A percentile compares a stretch with the other conserved stretches of the same genome.
phyloP scores from a whole-genome alignment of 2,797 vertebrate species.

The Coracias cyanogaster region DNA sequence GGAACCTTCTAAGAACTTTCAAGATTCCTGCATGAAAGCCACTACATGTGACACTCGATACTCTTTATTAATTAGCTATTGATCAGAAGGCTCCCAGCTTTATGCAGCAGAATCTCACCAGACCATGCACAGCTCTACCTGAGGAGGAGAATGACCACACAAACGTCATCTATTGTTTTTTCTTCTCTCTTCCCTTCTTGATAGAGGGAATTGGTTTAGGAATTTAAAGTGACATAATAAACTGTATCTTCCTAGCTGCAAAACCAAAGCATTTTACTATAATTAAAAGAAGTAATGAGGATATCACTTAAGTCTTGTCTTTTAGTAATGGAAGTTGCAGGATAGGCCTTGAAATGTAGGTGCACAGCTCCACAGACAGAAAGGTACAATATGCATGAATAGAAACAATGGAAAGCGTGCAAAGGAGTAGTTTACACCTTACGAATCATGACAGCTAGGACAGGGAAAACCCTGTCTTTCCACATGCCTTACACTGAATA shows the following conservation, averaged over 20 bases:
- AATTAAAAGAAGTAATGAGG: not conserved
- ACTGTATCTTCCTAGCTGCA: not conserved
- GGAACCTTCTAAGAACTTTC: not conserved
- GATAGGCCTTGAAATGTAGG: not conserved
- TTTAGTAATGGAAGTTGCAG: not conserved
- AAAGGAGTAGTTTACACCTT: not conserved
- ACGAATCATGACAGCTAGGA: not conserved
- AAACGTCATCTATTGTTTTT: accelerated
- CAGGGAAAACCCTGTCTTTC: not conserved
- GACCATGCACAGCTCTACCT: accelerated
- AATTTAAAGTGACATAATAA: not conserved
- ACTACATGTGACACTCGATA: accelerated
- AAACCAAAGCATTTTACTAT: not conserved
- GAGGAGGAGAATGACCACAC: not conserved
- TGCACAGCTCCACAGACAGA: not conserved
- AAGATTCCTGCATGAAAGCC: not conserved
- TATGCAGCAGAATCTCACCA: not conserved
- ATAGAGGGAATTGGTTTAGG: not conserved
- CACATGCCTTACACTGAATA: not conserved
- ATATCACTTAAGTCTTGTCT: not conserved
- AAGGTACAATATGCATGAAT: not conserved
- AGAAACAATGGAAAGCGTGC: not conserved
- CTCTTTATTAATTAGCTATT: not conserved
- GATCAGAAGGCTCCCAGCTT: not conserved
- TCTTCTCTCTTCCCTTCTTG: not conserved